Percentiles rank a stretch among this genome's conserved stretches.
These are phyloP conservation scores for Lepidochrysops patricia DNA, from an alignment of 2,888 invertebrate genomes.

Conservation along the genomic window DNA sequence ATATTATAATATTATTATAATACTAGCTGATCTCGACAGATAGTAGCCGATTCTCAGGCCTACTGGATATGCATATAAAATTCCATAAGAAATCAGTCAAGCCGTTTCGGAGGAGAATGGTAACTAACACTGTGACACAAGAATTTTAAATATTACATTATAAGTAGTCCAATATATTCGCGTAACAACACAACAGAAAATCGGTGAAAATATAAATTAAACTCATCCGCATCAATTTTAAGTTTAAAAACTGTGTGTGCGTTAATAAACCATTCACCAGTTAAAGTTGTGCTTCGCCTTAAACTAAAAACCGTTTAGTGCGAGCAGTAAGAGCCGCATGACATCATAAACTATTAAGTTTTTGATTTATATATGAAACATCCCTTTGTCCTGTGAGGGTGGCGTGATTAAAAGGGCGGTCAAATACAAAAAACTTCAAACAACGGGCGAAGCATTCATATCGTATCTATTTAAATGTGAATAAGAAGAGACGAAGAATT, in stretches of 20 bases:
- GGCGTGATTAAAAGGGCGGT: slow-evolving; percentile 31
- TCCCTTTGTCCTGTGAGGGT: slow-evolving; percentile 45
- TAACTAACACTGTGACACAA: too few species aligned
- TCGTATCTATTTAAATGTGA: neutral
- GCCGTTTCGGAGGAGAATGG: too few species aligned
- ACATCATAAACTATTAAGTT: slow-evolving; percentile 35
- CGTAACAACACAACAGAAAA: too few species aligned
- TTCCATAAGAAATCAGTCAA: too few species aligned
- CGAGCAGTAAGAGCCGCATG: slow-evolving; percentile 18
- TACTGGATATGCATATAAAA: too few species aligned
- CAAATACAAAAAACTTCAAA: neutral
- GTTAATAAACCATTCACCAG: slow-evolving; percentile 13
- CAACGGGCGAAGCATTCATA: neutral
- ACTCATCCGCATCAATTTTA: too few species aligned
- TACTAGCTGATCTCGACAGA: too few species aligned
- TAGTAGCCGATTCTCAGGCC: too few species aligned
- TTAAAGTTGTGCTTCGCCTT: slow-evolving; percentile 33
- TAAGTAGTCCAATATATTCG: neutral
- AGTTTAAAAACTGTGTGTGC: too few species aligned
- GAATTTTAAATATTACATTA: too few species aligned
- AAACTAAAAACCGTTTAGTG: slow-evolving; percentile 25
- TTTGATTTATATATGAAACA: slow-evolving; percentile 50
- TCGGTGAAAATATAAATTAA: too few species aligned
- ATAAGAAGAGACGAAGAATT: neutral
- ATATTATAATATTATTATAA: too few species aligned